These are phyloP conservation scores for Vireo altiloquus DNA, from an alignment of 2,113 vertebrate genomes.

Conservation along the genomic window DNA sequence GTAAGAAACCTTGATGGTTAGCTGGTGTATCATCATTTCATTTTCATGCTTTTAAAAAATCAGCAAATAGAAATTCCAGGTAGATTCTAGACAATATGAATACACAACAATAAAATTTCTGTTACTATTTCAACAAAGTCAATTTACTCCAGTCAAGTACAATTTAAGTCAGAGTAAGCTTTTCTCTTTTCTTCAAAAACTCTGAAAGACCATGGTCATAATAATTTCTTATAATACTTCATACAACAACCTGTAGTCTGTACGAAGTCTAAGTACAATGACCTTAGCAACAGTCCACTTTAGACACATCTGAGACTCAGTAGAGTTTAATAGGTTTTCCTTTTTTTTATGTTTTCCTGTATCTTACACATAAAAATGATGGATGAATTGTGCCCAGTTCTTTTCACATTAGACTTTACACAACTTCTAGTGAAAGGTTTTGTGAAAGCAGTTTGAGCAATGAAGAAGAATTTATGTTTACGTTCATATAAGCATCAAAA, in stretches of 20 bases:
- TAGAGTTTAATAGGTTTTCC: not conserved
- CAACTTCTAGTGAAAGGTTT: not conserved
- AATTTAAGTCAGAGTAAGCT: not conserved
- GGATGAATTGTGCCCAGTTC: not conserved
- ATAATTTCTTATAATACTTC: not conserved
- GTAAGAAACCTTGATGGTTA: not conserved
- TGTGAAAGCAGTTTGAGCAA: not conserved
- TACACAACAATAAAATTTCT: not conserved
- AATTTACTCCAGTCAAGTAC: not conserved
- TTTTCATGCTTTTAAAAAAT: not conserved
- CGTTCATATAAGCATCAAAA: not conserved
- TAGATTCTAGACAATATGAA: not conserved
- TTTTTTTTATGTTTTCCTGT: not conserved
- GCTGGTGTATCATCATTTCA: not conserved
- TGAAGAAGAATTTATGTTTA: not conserved
- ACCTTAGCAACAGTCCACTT: not conserved
- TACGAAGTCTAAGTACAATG: not conserved
- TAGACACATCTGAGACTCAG: not conserved
- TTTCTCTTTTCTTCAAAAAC: not conserved
- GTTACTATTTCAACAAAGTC: not conserved
- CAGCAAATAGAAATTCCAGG: not conserved
- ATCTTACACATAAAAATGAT: not conserved
- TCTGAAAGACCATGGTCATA: not conserved
- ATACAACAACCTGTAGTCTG: not conserved
- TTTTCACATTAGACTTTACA: not conserved